Base-by-base conservation (phyloP, 2,113 vertebrate genomes). In the Garra rufa region DNA sequence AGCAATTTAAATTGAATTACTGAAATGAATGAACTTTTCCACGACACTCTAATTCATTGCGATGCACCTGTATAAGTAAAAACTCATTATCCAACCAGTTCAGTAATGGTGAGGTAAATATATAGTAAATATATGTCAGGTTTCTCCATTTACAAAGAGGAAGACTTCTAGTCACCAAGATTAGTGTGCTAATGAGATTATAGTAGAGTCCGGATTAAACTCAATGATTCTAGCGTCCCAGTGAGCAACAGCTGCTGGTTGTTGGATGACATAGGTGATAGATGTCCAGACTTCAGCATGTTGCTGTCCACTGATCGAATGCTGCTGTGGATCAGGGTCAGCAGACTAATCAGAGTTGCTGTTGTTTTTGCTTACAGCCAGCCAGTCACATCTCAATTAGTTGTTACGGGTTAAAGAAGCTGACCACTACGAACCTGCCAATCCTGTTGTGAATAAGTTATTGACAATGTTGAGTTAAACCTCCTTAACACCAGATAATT, bases 381-480 rank as follows among this genome's bases (percentile, higher is more conserved):
- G 84, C 91, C 91, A 70, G 30, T 94, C 92, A 38, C 90, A 6
- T 30, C 9, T 52, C 9, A 30, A n/a, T 76, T 46, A 65, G 61
- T 21, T 59, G 4, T 44, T 52, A 46, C 0, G 6, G 28, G 41
- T 48, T 75, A 59, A 38, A 48, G 55, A 44, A 21, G 0, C 15
- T 48, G 55, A 83, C 15, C 13, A 9, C 17, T 44, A 70, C 21
- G 44, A 26, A 48, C 46, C 65, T 55, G 13, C 44, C 65, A 83
- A 26, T 77, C 61, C 26, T 65, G 24, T 46, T 30, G 6, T 41
- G 38, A 76, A 84, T 11, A 77, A 50, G 59, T 24, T 69, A 84
- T 73, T 83, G 74, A 73, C n/a, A 57, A 50, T 21, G 69, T 30
- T 7, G 61, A 83, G 70, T 59, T 46, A 73, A 74, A 83, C 24